Evolutionary conservation across 2,113 vertebrate genomes (phyloP).

Genomic region (Spermophilus dauricus): DNA sequence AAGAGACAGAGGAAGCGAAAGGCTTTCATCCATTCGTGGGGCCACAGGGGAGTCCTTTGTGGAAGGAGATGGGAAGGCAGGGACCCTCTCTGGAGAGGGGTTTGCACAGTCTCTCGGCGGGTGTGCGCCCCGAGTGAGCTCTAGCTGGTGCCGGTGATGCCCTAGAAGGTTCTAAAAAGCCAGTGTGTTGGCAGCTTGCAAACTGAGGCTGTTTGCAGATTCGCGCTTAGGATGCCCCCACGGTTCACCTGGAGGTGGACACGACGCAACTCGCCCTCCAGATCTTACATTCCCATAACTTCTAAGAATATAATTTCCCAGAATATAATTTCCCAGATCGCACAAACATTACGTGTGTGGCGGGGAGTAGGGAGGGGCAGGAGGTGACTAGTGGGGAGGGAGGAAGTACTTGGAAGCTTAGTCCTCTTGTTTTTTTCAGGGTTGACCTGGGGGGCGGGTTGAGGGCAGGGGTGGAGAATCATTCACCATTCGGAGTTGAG

Average conservation of each 20-base stretch:
- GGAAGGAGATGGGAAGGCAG: neutral
- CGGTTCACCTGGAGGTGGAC: neutral
- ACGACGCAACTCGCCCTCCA: neutral
- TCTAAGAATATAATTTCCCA: neutral
- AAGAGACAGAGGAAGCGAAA: slow-evolving; percentile 51
- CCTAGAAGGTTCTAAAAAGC: neutral
- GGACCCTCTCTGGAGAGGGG: neutral
- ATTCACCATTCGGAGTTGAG: neutral
- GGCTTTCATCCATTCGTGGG: neutral
- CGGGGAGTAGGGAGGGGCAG: neutral
- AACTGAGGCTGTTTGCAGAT: neutral
- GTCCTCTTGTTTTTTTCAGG: neutral
- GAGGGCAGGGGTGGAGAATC: neutral
- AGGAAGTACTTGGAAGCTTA: neutral
- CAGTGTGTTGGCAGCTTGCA: accelerated
- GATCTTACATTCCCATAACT: neutral
- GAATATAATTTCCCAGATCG: neutral
- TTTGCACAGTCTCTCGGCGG: no score
- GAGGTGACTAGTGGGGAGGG: neutral
- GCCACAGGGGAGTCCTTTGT: neutral
- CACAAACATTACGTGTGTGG: neutral
- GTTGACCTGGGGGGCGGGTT: neutral
- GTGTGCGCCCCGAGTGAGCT: accelerated
- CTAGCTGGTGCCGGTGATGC: neutral
- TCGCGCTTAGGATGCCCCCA: neutral